These are phyloP conservation scores for Catharus bicknelli DNA, from an alignment of 2,113 vertebrate species.

Conservation along the genomic window DNA sequence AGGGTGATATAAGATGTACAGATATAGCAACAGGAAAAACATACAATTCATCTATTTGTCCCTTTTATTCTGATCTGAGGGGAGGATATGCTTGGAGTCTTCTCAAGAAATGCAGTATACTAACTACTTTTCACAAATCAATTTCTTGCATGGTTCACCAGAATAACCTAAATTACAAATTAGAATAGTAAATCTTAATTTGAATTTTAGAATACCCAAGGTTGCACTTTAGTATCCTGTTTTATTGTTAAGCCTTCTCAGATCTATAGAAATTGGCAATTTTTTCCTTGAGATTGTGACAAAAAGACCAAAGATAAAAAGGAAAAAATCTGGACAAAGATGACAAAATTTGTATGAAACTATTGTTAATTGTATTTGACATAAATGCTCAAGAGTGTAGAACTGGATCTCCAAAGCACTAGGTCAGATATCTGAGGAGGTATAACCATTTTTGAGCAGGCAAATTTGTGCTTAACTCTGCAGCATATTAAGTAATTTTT, in stretches of 20 bases:
- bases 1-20: background rate
- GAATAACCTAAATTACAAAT: background rate
- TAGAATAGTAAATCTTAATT: background rate
- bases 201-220: background rate
- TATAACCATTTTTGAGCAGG: background rate
- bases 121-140: background rate
- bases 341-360: background rate
- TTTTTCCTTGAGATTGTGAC: background rate
- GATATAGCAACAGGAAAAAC: background rate
- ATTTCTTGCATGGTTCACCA: background rate
- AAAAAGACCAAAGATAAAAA: background rate
- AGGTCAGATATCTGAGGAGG: background rate
- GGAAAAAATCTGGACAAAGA: background rate
- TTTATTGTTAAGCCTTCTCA: background rate
- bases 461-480: background rate
- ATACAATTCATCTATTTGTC: background rate
- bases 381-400: background rate
- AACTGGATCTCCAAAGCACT: background rate
- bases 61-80: background rate
- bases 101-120: background rate
- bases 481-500: background rate
- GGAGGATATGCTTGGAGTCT: background rate
- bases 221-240: background rate
- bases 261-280: background rate
- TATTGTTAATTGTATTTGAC: background rate